Evolutionary conservation across 2,888 invertebrate species (phyloP), one percentile per base, ranked within the genome.

Genomic region (Autographa gamma): DNA sequence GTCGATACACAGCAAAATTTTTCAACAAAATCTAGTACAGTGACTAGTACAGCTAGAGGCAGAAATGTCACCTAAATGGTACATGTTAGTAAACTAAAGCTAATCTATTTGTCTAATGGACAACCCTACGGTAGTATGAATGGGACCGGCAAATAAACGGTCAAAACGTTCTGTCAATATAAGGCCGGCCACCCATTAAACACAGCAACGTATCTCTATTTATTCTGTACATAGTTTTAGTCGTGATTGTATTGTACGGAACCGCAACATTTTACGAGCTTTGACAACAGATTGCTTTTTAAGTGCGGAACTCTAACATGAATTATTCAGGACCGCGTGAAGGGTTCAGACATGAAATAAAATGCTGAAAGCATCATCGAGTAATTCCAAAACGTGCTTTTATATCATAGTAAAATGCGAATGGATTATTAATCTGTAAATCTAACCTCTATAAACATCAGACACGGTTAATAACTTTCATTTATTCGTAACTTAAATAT

Each of bases 211-310:
- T 60, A 70, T 76, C 68, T 66, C 32, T 79, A 54, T 81, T 79
- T 76, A 75, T 75, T 72, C 69, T 60, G 67, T 64, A 79, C 66
- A 73, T 69, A 69, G 75, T 81, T 71, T 67, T 56, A 56, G 34
- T 54, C 41, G 66, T 79, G 75, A 68, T 68, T 69, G 71, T 72
- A 66, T 66, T 78, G 81, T 80, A 80, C 80, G 84, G 86, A 89
- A 88, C 86, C 87, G 82, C 87, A 85, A 79, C 72, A 84, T 90
- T 91, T 91, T 89, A 90, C 87, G 87, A 88, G 81, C 84, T 78
- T 81, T 85, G 72, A 77, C 87, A 88, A 91, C 90, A 92, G 91
- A 92, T 92, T 92, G 92, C 87, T 89, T 91, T 92, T 91, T 90
- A 90, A 92, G 90, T 90, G 89, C 86, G 91, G 89, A 88, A 89